Evolutionary conservation across 1,140 invertebrate genomes (phyloP), one percentile per base, ranked within the genome.

Genomic region (Drosophila nasuta): DNA sequence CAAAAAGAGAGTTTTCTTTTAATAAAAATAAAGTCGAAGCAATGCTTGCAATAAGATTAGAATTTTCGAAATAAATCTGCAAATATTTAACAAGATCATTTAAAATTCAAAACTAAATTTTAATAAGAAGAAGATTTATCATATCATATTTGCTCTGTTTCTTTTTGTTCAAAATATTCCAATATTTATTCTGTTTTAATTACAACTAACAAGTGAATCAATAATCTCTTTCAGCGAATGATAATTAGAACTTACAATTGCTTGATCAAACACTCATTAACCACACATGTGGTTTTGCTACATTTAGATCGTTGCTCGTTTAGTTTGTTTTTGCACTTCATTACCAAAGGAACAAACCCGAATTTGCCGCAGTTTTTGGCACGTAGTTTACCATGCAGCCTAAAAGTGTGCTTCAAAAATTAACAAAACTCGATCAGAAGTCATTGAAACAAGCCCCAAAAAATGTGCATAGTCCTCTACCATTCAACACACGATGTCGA

Each of bases 391-490:
- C 33, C 17, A 57, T 15, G 13, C 30, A n/a, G 35, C 49, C 10
- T 25, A 60, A 45, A 67, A 78, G 71, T 54, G 58, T 64, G 68
- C 78, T 88, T 75, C 70, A 85, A 75, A 83, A 83, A 78, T 79
- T 79, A 89, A 88, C 58, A 64, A 78, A 89, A 81, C 81, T 64
- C 75, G 77, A 88, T 89, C 64, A 63, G 51, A 65, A 88, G 66
- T 81, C 81, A 70, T 89, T 88, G 65, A 70, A 78, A 75, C 45
- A 57, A 33, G 70, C 49, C 13, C 13, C 52, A 69, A 69, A 86
- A 25, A 79, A 57, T 45, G 41, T 41, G 28, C 35, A 43, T 20
- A 45, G 43, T 41, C 30, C 49, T 59, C 35, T 25, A 25, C 20
- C 52, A 64, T 71, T 70, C 76, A 68, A 60, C 79, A 65, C 35